Percentiles rank a stretch among this genome's conserved stretches.
These are phyloP conservation scores for Cassiopea andromeda DNA, from an alignment of 30 jellyfish, hydroid and myxozoan species.

Conservation along the genomic window DNA sequence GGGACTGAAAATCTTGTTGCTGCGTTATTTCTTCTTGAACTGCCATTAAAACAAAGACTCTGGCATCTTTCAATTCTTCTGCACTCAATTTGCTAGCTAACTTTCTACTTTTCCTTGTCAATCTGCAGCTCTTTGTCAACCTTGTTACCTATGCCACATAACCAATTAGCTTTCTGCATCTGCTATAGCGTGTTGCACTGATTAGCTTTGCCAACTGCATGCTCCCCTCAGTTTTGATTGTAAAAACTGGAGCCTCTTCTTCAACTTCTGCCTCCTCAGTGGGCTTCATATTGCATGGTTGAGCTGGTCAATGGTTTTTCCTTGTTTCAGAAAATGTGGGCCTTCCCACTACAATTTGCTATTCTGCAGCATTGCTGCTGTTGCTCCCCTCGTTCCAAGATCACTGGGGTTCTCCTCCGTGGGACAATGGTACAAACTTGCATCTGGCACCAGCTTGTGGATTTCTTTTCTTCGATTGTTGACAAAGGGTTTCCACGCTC, in stretches of 20 bases:
- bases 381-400: slow-evolving; percentile 37
- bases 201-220: neutral
- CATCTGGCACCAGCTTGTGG: neutral
- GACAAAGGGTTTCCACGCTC: slow-evolving; percentile 30
- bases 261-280: slow-evolving; percentile 6
- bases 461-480: slow-evolving; percentile 30
- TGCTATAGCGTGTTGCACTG: slow-evolving; percentile 9
- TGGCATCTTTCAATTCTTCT: neutral
- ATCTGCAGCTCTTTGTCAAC: slow-evolving; percentile 29
- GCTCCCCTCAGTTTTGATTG: neutral
- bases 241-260: neutral
- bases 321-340: slow-evolving; percentile 15
- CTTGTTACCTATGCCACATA: neutral
- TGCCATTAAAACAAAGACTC: slow-evolving; percentile 8
- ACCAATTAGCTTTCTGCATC: neutral
- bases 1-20: neutral
- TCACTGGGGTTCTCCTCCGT: slow-evolving; percentile 54
- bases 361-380: neutral
- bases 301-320: slow-evolving; percentile 32
- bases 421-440: slow-evolving; percentile 34
- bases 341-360: slow-evolving; percentile 36
- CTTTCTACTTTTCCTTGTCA: slow-evolving; percentile 3
- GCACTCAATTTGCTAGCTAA: neutral
- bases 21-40: neutral
- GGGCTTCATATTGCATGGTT: neutral